phyloP scores from a whole-genome alignment of 2,113 vertebrate genomes.

The Labeo catla region DNA sequence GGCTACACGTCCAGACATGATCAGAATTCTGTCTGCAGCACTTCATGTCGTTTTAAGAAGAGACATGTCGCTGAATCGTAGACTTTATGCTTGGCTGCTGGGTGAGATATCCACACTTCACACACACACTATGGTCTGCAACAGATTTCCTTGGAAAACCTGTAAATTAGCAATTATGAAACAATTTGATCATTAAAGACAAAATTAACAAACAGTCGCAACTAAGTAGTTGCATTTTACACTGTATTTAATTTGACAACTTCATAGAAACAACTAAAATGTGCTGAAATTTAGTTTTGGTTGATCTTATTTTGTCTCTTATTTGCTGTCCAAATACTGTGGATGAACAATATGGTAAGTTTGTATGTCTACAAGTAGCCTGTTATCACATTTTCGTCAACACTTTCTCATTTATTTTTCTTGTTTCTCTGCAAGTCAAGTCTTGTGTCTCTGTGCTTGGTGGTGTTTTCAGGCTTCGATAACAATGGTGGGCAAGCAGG shows the following conservation, averaged over 20 bases:
- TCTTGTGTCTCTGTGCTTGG: slow-evolving; percentile 38
- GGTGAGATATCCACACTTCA: slow-evolving; percentile 75
- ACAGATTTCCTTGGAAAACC: neutral
- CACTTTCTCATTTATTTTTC: neutral
- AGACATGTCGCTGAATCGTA: slow-evolving; percentile 98
- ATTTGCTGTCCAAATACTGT: slow-evolving; percentile 24
- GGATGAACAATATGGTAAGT: slow-evolving; percentile 49
- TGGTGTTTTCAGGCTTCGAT: slow-evolving; percentile 86
- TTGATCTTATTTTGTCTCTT: slow-evolving; percentile 39
- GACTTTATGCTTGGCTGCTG: slow-evolving; percentile 97
- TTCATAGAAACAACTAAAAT: neutral
- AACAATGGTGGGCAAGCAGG: slow-evolving; percentile 93
- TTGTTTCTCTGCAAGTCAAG: neutral
- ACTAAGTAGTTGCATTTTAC: neutral
- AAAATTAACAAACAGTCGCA: neutral
- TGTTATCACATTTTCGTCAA: neutral
- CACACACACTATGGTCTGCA: slow-evolving; percentile 32
- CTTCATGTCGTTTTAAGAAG: slow-evolving; percentile 96
- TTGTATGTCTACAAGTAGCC: slow-evolving; percentile 7
- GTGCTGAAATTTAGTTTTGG: neutral
- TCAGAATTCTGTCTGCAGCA: slow-evolving; percentile 95
- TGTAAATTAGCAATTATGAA: neutral
- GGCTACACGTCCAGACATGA: slow-evolving; percentile 97
- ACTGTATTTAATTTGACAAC: neutral
- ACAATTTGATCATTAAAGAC: neutral